phyloP scores from a whole-genome alignment of 2,888 invertebrate species.

The Pinctada fucata region DNA sequence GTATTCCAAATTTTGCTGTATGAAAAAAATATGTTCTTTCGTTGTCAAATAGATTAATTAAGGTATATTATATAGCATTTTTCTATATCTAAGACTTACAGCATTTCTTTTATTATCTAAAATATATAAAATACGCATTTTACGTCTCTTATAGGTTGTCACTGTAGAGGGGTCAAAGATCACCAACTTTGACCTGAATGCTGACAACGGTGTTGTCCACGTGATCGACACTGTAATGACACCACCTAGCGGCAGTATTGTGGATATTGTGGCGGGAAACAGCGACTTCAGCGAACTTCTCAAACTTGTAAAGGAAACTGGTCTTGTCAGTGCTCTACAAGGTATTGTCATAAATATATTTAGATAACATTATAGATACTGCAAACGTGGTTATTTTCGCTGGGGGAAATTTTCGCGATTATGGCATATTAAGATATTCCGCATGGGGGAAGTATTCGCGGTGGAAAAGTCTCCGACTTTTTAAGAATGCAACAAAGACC shows the following conservation, averaged over 20 bases:
- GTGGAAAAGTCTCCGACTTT: too few relatives aligned
- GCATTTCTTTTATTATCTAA: too few relatives aligned
- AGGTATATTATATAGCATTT: too few relatives aligned
- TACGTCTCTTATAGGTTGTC: constrained; percentile 23
- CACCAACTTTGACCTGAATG: constrained; percentile 45
- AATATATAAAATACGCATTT: too few relatives aligned
- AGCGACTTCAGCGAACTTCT: constrained; percentile 50
- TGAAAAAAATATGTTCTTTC: not conserved
- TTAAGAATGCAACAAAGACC: too few relatives aligned
- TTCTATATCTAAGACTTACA: too few relatives aligned
- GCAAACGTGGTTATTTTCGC: too few relatives aligned
- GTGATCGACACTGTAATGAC: constrained; percentile 56
- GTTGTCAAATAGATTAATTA: too few relatives aligned
- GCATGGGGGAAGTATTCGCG: too few relatives aligned
- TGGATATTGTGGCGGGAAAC: constrained; percentile 50
- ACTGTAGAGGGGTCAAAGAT: constrained; percentile 51
- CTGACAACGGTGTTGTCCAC: constrained; percentile 56
- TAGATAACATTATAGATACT: not conserved
- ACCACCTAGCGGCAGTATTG: constrained; percentile 54
- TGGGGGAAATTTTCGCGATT: too few relatives aligned
- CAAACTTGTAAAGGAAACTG: constrained; percentile 46
- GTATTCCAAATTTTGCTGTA: not conserved
- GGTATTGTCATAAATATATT: constrained; percentile 17
- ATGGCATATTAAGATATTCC: too few relatives aligned
- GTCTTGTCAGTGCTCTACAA: constrained; percentile 47